Conservation (phyloP, 2,113 vertebrate species). For the Microcebus lehilahytsara region DNA sequence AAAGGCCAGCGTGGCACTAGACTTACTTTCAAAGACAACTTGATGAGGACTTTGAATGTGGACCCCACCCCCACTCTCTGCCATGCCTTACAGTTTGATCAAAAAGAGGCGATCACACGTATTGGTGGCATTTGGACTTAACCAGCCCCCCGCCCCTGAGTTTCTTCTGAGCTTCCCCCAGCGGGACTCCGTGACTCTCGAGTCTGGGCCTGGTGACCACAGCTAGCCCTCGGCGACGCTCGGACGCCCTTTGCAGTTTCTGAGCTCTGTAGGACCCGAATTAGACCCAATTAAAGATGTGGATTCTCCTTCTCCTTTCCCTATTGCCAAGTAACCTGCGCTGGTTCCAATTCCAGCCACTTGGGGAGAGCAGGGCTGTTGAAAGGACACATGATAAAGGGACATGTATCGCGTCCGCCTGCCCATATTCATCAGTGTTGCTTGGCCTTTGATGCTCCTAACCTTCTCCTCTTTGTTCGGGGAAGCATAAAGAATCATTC, state of each 20-base stretch:
- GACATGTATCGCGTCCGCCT: constrained; percentile 61
- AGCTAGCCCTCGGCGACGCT: constrained; percentile 75
- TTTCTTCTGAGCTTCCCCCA: constrained; percentile 78
- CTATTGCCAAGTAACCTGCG: constrained; percentile 55
- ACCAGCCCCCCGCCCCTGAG: constrained; percentile 76
- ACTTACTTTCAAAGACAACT: constrained; percentile 81
- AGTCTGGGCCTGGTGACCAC: constrained; percentile 72
- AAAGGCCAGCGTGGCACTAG: constrained; percentile 77
- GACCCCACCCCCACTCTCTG: constrained; percentile 78
- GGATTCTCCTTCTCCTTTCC: constrained; percentile 71
- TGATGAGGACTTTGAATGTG: constrained; percentile 82
- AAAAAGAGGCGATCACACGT: constrained; percentile 79
- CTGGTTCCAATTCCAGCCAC: constrained; percentile 76
- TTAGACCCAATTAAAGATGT: constrained; percentile 77
- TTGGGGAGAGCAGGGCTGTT: constrained; percentile 76
- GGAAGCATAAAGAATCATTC: constrained; percentile 76
- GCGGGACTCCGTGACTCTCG: constrained; percentile 73
- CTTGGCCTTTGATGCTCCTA: constrained; percentile 71
- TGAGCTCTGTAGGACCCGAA: constrained; percentile 74
- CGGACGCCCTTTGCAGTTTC: constrained; percentile 75
- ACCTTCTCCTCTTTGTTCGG: constrained; percentile 77
- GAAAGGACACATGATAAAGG: constrained; percentile 78
- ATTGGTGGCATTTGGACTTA: constrained; percentile 82
- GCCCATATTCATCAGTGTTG: constrained; percentile 74
- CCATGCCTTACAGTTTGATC: constrained; percentile 80